Base-by-base conservation (phyloP, 2,888 invertebrate genomes). In the Xestia ashworthii region DNA sequence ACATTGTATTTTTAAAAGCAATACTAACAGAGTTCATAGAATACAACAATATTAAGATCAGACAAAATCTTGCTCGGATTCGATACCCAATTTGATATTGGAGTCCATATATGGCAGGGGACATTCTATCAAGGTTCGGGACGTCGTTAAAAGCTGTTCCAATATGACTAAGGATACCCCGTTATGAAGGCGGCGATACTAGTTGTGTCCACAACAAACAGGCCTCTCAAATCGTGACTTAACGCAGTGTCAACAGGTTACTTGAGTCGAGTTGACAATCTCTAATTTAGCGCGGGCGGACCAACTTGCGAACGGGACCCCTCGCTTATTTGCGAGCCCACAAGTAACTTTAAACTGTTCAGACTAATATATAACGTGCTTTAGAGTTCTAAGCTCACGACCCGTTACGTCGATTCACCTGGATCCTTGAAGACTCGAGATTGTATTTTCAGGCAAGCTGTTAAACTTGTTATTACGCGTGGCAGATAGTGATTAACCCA, bases 191-290 rank as follows among this genome's bases (percentile, higher is more conserved):
- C 75, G 83, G 75, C 67, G 76, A 87, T 88, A 90, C 90, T 92
- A 93, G 91, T 92, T 91, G 90, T 90, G 92, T 92, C 91, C 91
- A 92, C 89, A 91, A 90, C 90, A 92, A 93, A 93, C 93, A 93
- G 90, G 90, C 90, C 91, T 91, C 92, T 91, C 91, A 92, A 93
- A 93, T 93, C 90, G 90, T 91, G 92, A 94, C 93, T 92, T 92
- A 93, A 93, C 92, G 89, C 89, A 93, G 91, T 93, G 95, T 95
- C 96, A 96, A 96, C 95, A 95, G 96, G 96, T 96, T 95, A 95
- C 95, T 95, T 94, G 95, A 95, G 94, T 93, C 91, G 91, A 95
- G 93, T 93, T 94, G 94, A 93, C 94, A 93, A 94, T 94, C 94
- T 95, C 94, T 96, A 95, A 96, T 95, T 96, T 95, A 93, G 93